These are phyloP conservation scores for Lasaia peninsularis DNA, from an alignment of 1,140 invertebrate genomes.

Conservation along the genomic window DNA sequence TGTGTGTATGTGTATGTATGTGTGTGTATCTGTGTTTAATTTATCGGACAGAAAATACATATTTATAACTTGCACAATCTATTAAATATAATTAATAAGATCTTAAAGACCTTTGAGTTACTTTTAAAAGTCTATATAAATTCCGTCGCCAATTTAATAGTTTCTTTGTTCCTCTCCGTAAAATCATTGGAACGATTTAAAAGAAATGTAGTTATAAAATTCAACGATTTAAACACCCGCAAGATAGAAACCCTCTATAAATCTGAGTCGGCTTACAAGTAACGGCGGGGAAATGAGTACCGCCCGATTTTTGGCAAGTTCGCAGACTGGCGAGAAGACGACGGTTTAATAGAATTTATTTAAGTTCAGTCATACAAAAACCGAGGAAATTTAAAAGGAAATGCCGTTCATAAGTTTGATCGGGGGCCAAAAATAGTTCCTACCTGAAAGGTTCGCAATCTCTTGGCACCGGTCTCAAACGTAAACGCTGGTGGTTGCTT, in stretches of 20 bases:
- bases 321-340: constrained; percentile 24
- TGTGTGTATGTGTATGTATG: too few species aligned
- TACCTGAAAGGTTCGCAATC: constrained; percentile 61
- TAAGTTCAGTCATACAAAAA: constrained; percentile 46
- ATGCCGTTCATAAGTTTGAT: constrained; percentile 58
- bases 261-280: constrained; percentile 20
- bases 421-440: constrained; percentile 62
- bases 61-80: too few species aligned
- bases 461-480: constrained; percentile 60
- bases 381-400: constrained; percentile 50
- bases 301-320: constrained; percentile 34
- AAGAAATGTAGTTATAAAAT: constrained; percentile 12
- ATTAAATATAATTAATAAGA: constrained; percentile 12
- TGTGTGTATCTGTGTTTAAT: too few species aligned
- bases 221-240: constrained; percentile 11
- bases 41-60: too few species aligned
- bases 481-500: constrained; percentile 29
- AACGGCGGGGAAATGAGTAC: constrained; percentile 25
- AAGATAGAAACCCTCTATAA: constrained; percentile 20
- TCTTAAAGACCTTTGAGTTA: neutral
- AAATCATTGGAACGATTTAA: constrained; percentile 9
- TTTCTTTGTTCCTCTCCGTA: neutral
- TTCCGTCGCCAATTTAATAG: neutral
- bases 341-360: constrained; percentile 46
- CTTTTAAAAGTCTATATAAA: neutral